Conservation (phyloP, 2,113 vertebrate species). For the Myotis brandtii region DNA sequence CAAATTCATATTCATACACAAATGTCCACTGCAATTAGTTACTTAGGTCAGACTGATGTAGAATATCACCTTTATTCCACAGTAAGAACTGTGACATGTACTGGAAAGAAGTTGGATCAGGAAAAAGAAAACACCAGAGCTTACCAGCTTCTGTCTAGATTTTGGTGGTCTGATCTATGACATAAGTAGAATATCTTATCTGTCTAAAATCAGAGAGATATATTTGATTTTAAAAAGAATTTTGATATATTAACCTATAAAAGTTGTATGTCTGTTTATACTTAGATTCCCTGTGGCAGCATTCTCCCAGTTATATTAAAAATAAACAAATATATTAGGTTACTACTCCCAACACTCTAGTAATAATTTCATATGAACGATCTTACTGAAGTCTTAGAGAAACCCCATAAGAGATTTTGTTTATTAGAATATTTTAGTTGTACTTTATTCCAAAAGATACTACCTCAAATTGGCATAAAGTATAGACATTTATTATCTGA, state of each 20-base stretch:
- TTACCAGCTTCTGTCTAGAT: neutral
- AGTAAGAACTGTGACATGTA: neutral
- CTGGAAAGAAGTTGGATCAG: neutral
- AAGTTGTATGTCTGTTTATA: neutral
- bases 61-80: neutral
- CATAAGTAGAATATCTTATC: neutral
- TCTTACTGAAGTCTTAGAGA: slow-evolving; percentile 21
- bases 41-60: neutral
- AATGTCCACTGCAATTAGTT: neutral
- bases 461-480: neutral
- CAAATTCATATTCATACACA: neutral
- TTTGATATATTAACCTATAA: neutral
- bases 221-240: slow-evolving; percentile 31
- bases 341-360: neutral
- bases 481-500: neutral
- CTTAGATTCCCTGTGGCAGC: neutral
- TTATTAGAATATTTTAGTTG: neutral
- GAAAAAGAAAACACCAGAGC: neutral
- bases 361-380: neutral
- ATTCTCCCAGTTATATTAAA: slow-evolving; percentile 1
- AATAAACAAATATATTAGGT: slow-evolving; percentile 4
- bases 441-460: neutral
- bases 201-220: neutral
- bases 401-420: neutral
- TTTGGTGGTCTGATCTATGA: neutral